phyloP scores from a whole-genome alignment of 2,888 invertebrate genomes.

The Dasypolia templi region DNA sequence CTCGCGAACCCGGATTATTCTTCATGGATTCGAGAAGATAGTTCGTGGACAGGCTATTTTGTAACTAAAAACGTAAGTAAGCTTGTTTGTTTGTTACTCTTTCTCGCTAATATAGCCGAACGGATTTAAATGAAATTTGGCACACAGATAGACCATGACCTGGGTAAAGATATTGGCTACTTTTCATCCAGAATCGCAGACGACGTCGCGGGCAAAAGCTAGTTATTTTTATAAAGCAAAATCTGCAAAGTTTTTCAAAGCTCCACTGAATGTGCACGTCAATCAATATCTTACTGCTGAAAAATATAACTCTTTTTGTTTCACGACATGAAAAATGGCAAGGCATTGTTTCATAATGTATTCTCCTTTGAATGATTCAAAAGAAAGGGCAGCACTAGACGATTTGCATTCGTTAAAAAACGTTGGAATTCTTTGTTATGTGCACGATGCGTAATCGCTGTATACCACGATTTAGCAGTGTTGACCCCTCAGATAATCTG shows the following conservation, averaged over 20 bases:
- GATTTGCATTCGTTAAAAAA: conserved; percentile 90
- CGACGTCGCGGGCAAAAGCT: no score
- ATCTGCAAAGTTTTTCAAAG: neutral
- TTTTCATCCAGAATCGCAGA: no score
- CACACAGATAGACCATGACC: no score
- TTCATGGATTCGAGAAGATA: conserved; percentile 47
- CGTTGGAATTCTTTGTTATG: conserved; percentile 88
- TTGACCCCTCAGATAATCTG: conserved; percentile 28
- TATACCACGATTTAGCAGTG: conserved; percentile 69
- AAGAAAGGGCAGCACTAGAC: conserved; percentile 87
- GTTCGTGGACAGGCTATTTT: conserved; percentile 11
- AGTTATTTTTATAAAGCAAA: neutral
- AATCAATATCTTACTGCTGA: conserved; percentile 7
- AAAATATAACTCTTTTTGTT: conserved; percentile 32
- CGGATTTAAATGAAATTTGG: no score
- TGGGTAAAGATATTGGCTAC: no score
- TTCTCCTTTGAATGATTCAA: conserved; percentile 85
- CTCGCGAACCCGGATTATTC: conserved; percentile 54
- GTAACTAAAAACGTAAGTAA: neutral
- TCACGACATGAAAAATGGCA: conserved; percentile 79
- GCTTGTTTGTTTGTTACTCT: no score
- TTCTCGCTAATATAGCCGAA: no score
- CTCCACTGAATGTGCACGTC: neutral
- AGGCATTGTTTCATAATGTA: conserved; percentile 85
- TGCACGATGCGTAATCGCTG: conserved; percentile 85